phyloP scores from a whole-genome alignment of 2,888 invertebrate genomes.

The Ormyrus labotus region DNA sequence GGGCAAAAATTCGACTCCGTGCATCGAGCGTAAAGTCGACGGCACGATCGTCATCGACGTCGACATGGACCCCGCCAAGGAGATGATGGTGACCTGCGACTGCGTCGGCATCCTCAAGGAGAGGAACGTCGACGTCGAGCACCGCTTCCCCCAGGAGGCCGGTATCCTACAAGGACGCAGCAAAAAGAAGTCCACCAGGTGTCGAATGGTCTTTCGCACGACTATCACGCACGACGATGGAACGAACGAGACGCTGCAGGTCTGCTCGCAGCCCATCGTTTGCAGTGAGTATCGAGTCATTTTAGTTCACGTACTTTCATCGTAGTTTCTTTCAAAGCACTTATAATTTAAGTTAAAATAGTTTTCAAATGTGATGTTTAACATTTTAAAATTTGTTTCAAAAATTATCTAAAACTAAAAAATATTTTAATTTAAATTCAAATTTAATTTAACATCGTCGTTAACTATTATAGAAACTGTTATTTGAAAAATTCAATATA shows the following conservation, averaged over 20 bases:
- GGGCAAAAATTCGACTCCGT: constrained; percentile 96
- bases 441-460: too few relatives aligned
- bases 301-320: too few relatives aligned
- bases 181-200: constrained; percentile 96
- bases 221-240: constrained; percentile 88
- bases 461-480: too few relatives aligned
- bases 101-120: constrained; percentile 98
- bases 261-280: constrained; percentile 92
- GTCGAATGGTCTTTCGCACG: constrained; percentile 95
- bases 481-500: too few relatives aligned
- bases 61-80: constrained; percentile 90
- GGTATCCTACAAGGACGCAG: constrained; percentile 80
- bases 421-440: too few relatives aligned
- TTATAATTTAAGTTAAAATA: too few relatives aligned
- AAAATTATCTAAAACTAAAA: too few relatives aligned
- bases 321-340: too few relatives aligned
- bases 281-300: constrained; percentile 85
- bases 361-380: too few relatives aligned
- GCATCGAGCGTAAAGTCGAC: constrained; percentile 91
- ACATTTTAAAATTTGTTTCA: too few relatives aligned
- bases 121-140: constrained; percentile 96
- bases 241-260: constrained; percentile 88
- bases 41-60: constrained; percentile 97
- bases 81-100: constrained; percentile 95
- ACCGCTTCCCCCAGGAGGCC: constrained; percentile 89